Percentiles rank a stretch among this genome's conserved stretches.
Evolutionary conservation across 2,888 invertebrate genomes (phyloP).

Genomic region (Plemyria rubiginata): DNA sequence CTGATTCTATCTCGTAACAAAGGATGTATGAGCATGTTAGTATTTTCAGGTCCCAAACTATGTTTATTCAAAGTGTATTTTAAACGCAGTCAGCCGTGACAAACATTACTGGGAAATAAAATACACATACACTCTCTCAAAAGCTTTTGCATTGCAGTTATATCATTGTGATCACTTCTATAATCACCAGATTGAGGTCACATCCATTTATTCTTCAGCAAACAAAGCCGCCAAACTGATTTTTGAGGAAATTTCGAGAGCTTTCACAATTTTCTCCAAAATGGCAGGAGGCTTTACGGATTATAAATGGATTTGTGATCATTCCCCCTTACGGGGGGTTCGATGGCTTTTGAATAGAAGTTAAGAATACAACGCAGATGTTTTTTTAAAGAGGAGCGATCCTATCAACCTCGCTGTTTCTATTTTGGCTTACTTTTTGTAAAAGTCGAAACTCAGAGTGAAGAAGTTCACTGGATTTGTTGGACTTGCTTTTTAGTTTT

Average conservation of each 20-base stretch:
- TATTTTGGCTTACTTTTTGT: too few relatives aligned
- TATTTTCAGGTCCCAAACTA: too few relatives aligned
- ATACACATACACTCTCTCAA: too few relatives aligned
- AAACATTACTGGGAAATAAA: too few relatives aligned
- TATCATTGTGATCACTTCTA: not conserved
- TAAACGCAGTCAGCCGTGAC: too few relatives aligned
- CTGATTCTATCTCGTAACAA: too few relatives aligned
- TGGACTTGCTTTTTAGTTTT: too few relatives aligned
- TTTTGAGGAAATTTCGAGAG: conserved; percentile 49
- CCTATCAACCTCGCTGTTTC: not conserved
- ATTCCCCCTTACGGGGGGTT: conserved; percentile 23
- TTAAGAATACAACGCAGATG: not conserved
- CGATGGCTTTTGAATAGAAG: conserved; percentile 23
- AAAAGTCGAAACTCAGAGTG: too few relatives aligned
- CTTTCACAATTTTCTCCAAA: conserved; percentile 42
- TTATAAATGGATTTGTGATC: conserved; percentile 39
- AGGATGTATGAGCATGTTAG: too few relatives aligned
- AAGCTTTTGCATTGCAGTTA: too few relatives aligned
- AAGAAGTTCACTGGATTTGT: too few relatives aligned
- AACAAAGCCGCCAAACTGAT: conserved; percentile 56
- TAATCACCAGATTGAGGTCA: conserved; percentile 45
- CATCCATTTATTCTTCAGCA: conserved; percentile 58
- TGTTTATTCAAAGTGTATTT: too few relatives aligned
- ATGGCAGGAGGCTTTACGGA: conserved; percentile 26
- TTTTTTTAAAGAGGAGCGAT: not conserved